A percentile compares a stretch with the other conserved stretches of the same genome.
Evolutionary conservation across 2,888 invertebrate species (phyloP).

Genomic region (Zonitis immaculata): DNA sequence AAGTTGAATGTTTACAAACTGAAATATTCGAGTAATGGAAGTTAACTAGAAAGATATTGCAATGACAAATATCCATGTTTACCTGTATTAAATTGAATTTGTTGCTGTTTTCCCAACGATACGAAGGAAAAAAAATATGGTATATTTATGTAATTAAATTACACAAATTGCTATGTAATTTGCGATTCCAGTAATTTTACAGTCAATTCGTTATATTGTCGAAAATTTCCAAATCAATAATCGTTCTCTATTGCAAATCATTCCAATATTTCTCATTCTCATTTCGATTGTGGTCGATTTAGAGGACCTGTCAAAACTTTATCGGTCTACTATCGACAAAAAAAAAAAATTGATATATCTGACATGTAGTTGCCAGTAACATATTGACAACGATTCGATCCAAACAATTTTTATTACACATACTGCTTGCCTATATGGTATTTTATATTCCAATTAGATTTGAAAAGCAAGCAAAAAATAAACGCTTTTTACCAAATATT

Average conservation of each 20-base stretch:
- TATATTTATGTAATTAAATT: too few relatives aligned
- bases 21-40: not conserved
- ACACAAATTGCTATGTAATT: too few relatives aligned
- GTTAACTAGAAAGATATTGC: not conserved
- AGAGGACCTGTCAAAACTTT: conserved; percentile 25
- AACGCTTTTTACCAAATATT: not conserved
- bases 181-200: not conserved
- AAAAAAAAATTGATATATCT: conserved; percentile 26
- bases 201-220: not conserved
- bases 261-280: conserved; percentile 6
- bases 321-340: conserved; percentile 21
- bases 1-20: not conserved
- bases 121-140: not conserved
- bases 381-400: conserved; percentile 19
- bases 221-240: not conserved
- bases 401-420: not conserved
- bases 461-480: too few relatives aligned
- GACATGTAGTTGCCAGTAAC: conserved; percentile 18
- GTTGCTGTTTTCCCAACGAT: not conserved
- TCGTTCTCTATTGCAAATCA: not conserved
- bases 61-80: conserved; percentile 2
- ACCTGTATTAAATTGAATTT: conserved; percentile 4
- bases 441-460: not conserved
- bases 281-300: conserved; percentile 14
- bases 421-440: not conserved